These are phyloP conservation scores for Meriones unguiculatus DNA, from an alignment of 2,113 vertebrate species.

Conservation along the genomic window DNA sequence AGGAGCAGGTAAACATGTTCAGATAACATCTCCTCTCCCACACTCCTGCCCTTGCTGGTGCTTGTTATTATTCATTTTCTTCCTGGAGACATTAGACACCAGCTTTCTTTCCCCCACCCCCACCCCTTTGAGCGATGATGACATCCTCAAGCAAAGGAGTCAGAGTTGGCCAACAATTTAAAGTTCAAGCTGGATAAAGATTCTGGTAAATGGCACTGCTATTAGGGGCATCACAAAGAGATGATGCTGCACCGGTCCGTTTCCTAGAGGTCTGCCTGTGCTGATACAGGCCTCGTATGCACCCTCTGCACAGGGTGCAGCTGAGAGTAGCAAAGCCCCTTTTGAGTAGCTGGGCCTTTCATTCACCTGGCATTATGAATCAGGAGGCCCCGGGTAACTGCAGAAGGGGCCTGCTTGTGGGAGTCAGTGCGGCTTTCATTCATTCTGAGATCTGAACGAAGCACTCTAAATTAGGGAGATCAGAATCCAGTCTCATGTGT, in stretches of 20 bases:
- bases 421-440: not conserved
- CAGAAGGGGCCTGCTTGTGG: not conserved
- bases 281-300: not conserved
- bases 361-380: not conserved
- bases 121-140: not conserved
- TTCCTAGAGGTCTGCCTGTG: slow-evolving; percentile 33
- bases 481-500: not conserved
- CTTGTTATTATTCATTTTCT: not conserved
- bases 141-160: not conserved
- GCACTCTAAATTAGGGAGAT: not conserved
- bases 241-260: not conserved
- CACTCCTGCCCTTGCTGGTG: not conserved
- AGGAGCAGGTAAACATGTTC: slow-evolving; percentile 21
- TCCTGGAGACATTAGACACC: not conserved
- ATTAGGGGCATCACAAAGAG: not conserved
- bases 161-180: not conserved
- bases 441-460: not conserved
- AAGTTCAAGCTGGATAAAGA: slow-evolving; percentile 28
- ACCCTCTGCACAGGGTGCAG: not conserved
- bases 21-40: not conserved
- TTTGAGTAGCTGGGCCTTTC: not conserved
- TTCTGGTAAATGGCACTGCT: not conserved
- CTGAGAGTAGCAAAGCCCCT: not conserved
- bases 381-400: not conserved
- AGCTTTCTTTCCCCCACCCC: not conserved